Conservation (phyloP, 1,140 invertebrate genomes). For the Neelides sp. region DNA sequence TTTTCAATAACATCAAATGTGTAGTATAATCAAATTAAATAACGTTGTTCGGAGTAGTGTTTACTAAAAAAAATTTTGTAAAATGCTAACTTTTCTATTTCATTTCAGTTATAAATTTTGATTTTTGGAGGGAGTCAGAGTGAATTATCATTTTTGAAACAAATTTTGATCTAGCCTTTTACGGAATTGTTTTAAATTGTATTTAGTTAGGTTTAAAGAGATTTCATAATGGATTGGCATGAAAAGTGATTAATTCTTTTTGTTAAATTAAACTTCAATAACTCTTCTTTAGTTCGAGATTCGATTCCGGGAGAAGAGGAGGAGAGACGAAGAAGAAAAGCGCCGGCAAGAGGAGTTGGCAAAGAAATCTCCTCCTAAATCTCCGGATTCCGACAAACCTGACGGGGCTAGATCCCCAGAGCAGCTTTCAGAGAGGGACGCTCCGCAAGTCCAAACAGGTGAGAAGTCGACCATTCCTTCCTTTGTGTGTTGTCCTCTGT, state of each 20-base stretch:
- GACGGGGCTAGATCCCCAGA: constrained; percentile 29
- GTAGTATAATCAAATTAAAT: not conserved
- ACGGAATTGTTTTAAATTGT: too few relatives aligned
- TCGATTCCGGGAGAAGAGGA: constrained; percentile 78
- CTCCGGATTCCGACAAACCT: constrained; percentile 41
- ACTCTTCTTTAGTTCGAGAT: constrained; percentile 72
- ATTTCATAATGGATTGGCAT: not conserved
- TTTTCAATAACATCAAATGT: not conserved
- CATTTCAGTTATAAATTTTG: too few relatives aligned
- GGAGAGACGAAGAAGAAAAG: constrained; percentile 50
- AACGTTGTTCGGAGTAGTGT: not conserved
- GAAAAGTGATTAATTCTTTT: too few relatives aligned
- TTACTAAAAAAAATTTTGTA: too few relatives aligned
- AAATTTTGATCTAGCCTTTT: too few relatives aligned
- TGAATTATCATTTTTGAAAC: too few relatives aligned
- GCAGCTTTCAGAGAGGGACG: constrained; percentile 22
- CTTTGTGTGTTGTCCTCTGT: constrained; percentile 3
- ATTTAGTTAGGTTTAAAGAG: too few relatives aligned
- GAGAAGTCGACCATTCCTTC: too few relatives aligned
- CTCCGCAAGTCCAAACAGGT: not conserved
- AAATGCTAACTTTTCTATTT: too few relatives aligned
- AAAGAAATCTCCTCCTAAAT: constrained; percentile 43
- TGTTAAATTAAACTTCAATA: not conserved
- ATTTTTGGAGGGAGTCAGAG: too few relatives aligned
- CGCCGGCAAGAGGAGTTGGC: constrained; percentile 63